Evolutionary conservation across 2,797 vertebrate genomes (phyloP).

Genomic region (Myotis findleyi): DNA sequence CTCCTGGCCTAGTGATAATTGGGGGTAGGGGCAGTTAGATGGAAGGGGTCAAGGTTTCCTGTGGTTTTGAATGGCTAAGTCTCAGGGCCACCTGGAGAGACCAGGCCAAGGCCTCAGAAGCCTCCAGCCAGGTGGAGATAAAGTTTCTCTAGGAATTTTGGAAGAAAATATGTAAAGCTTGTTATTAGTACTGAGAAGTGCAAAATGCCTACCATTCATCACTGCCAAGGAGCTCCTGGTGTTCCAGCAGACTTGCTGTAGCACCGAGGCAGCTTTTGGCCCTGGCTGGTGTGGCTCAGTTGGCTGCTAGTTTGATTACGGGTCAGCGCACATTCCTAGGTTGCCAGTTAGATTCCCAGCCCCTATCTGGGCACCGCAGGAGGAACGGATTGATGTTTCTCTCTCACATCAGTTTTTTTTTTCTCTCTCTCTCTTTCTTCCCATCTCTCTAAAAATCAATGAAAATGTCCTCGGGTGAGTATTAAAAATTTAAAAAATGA

Average conservation of each 20-base stretch:
- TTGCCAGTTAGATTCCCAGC: neutral
- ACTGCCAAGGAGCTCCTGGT: neutral
- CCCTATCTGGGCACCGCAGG: neutral
- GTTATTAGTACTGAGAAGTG: conserved; percentile 33
- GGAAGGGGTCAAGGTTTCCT: conserved; percentile 18
- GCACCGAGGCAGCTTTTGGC: neutral
- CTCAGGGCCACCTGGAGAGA: conserved; percentile 25
- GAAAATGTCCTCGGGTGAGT: neutral
- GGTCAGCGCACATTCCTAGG: neutral
- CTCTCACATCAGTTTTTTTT: neutral
- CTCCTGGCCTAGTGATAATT: neutral
- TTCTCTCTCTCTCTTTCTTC: neutral
- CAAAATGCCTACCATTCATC: neutral
- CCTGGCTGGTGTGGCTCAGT: neutral
- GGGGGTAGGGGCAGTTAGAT: neutral
- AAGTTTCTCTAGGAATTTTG: neutral
- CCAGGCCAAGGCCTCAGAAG: conserved; percentile 38
- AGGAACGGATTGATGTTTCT: neutral
- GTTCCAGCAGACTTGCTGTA: conserved; percentile 3
- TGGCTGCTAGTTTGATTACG: neutral
- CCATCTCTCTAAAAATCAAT: neutral
- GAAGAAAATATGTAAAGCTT: conserved; percentile 50
- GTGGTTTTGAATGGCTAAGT: neutral
- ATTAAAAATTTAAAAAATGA: neutral
- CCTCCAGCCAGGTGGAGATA: neutral